Percentiles rank a stretch among this genome's conserved stretches.
These are phyloP conservation scores for Euplexia lucipara DNA, from an alignment of 2,888 invertebrate genomes.

Conservation along the genomic window DNA sequence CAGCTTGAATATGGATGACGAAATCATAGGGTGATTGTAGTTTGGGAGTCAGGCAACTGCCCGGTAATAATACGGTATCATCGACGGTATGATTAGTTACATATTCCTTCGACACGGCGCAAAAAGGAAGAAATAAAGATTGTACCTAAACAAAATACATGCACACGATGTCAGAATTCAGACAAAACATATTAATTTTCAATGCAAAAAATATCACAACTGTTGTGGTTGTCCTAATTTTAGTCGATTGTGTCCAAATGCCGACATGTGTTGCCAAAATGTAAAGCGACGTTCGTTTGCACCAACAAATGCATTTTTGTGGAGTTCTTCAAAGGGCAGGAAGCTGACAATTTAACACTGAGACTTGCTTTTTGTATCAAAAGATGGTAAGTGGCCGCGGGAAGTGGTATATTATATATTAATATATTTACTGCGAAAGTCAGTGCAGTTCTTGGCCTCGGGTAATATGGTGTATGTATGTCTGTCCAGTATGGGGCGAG, in stretches of 20 bases:
- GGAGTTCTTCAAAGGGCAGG: constrained; percentile 44
- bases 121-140: neutral
- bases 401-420: constrained; percentile 45
- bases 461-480: neutral
- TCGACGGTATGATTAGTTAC: constrained; percentile 21
- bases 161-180: neutral
- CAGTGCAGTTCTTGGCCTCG: neutral
- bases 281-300: constrained; percentile 11
- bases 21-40: constrained; percentile 75
- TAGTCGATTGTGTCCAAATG: constrained; percentile 15
- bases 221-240: constrained; percentile 19
- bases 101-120: constrained; percentile 11
- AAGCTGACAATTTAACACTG: constrained; percentile 45
- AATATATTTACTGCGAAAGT: constrained; percentile 36
- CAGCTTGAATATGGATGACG: constrained; percentile 65
- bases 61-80: constrained; percentile 48
- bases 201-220: neutral
- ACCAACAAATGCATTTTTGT: constrained; percentile 21
- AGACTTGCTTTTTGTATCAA: constrained; percentile 45
- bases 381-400: constrained; percentile 46
- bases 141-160: neutral
- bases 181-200: constrained; percentile 1
- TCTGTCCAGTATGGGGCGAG: neutral
- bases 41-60: constrained; percentile 57
- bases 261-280: constrained; percentile 27